Base-by-base conservation (phyloP, 2,888 invertebrate species). In the Lordiphosa andalusiaca region DNA sequence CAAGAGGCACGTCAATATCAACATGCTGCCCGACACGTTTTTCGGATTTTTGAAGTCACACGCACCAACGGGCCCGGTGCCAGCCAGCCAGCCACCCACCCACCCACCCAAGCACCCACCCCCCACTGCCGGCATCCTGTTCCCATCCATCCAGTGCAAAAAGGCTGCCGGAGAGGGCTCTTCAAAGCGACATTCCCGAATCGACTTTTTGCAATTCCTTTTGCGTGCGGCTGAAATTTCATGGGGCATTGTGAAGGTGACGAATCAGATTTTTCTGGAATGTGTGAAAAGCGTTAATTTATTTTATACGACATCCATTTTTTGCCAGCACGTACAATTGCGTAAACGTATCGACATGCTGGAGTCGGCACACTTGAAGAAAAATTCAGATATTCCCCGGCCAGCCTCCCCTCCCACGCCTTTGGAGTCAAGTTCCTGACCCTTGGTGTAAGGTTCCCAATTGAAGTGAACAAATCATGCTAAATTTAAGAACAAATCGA, bases 21-120 rank as follows among this genome's bases (percentile, higher is more conserved):
- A 78, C 86, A 76, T 86, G 83, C 76, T 71, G 87, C 71, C 80
- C 68, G 84, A 81, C 86, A 86, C 86, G 86, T 87, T 87, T 86
- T 84, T 72, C 68, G 83, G 86, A 86, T 86, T 86, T 44, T 80
- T 76, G 73, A 81, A 80, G 82, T 81, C 78, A 81, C 74, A 81
- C 81, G 78, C 81, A 73, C 64, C 81, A 81, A 67, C 49, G 63
- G 52, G 33, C 53, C 41, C 50, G n/a, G 33, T 6, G 37, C n/a
- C 48, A 37, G 37, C 46, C 38, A 16, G 19, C 37, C 47, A 50
- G 19, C 47, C 56, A 54, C 42, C 25, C 42, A 42, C 19, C 55
- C 47, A 16, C 1, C 1, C 16, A 16, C 16, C 16, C 16, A 16
- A n/a, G n/a, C n/a, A n/a, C n/a, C 25, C 42, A 42, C 19, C 55